These are phyloP conservation scores for Cardiocondyla obscurior DNA, from an alignment of 1,140 invertebrate species.

Conservation along the genomic window DNA sequence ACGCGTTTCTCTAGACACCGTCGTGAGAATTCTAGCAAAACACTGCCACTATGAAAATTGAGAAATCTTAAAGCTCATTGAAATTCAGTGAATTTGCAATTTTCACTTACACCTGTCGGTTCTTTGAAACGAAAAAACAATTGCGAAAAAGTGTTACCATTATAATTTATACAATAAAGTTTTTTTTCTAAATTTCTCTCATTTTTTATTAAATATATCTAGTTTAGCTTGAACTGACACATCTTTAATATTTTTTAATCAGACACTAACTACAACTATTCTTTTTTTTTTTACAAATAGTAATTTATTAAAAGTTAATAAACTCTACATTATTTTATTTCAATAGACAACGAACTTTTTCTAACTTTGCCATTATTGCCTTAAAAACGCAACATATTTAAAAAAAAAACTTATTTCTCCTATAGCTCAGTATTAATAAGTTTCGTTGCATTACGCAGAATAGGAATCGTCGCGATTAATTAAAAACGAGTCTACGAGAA, in stretches of 20 bases:
- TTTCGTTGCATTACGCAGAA: not conserved
- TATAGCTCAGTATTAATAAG: not conserved
- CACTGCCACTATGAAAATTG: slow-evolving; percentile 38
- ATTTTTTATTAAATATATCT: too few species aligned
- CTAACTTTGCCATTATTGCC: not conserved
- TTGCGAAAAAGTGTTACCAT: not conserved
- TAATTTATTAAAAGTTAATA: not conserved
- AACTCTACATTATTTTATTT: not conserved
- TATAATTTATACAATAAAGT: not conserved
- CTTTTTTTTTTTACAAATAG: too few species aligned
- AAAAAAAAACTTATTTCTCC: not conserved
- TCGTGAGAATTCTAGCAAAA: slow-evolving; percentile 25
- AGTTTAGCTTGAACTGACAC: not conserved
- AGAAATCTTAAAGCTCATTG: slow-evolving; percentile 5
- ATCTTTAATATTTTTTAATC: too few species aligned
- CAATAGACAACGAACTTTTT: slow-evolving; percentile 18
- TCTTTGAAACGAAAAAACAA: not conserved
- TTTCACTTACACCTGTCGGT: not conserved
- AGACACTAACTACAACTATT: too few species aligned
- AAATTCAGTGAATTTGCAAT: slow-evolving; percentile 4
- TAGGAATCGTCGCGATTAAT: not conserved
- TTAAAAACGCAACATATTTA: not conserved
- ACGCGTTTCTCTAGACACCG: not conserved
- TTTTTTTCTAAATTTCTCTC: not conserved
- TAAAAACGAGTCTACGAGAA: not conserved